These are phyloP conservation scores for Sciurus vulgaris DNA, from an alignment of 2,797 vertebrate genomes.

Conservation along the genomic window DNA sequence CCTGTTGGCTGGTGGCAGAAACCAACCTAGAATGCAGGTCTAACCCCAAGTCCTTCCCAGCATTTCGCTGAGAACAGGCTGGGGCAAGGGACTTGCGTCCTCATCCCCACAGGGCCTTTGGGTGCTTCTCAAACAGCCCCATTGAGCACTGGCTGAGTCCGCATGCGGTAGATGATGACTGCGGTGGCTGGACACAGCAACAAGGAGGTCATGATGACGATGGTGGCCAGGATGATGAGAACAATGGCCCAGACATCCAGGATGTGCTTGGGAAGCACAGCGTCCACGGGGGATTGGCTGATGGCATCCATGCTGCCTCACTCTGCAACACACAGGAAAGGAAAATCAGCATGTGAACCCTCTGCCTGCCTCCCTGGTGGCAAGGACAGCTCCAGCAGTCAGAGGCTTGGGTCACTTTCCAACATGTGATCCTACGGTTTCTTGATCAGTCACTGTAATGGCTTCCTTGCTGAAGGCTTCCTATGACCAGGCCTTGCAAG, in stretches of 20 bases:
- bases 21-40: background rate
- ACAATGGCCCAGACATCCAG: constrained; percentile 91
- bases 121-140: constrained; percentile 84
- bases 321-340: constrained; percentile 77
- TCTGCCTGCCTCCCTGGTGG: background rate
- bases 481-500: background rate
- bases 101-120: background rate
- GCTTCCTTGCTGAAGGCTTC: background rate
- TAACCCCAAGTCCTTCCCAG: background rate
- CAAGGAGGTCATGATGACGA: constrained; percentile 90
- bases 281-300: constrained; percentile 9
- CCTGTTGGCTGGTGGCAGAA: background rate
- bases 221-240: constrained; percentile 90
- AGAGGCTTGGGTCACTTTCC: background rate
- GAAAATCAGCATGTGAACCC: background rate
- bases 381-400: background rate
- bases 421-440: background rate
- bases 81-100: background rate
- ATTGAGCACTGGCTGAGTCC: constrained; percentile 87
- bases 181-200: constrained; percentile 89
- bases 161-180: constrained; percentile 90
- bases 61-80: background rate
- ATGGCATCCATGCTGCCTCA: constrained; percentile 83
- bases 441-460: background rate
- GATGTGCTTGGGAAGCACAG: constrained; percentile 87